These are phyloP conservation scores for Nymphalis urticae DNA, from an alignment of 2,888 invertebrate species.

Conservation along the genomic window DNA sequence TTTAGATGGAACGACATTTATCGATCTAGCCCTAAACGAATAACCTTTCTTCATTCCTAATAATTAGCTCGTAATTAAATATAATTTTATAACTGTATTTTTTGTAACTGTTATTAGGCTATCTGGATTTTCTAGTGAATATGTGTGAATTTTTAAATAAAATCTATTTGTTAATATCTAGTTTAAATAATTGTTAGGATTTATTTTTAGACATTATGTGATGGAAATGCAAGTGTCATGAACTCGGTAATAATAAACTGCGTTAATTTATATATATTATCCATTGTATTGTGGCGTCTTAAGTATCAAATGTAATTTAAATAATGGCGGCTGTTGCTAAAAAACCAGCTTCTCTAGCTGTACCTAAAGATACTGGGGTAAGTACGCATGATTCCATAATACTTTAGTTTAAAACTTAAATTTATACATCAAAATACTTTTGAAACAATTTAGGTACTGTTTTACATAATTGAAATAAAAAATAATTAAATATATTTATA, in stretches of 20 bases:
- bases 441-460: neutral
- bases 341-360: slow-evolving; percentile 51
- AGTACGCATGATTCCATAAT: slow-evolving; percentile 48
- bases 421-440: slow-evolving; percentile 31
- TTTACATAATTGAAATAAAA: too few relatives aligned
- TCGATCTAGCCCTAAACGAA: slow-evolving; percentile 68
- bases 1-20: slow-evolving; percentile 76
- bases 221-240: slow-evolving; percentile 53
- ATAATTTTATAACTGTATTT: too few relatives aligned
- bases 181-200: neutral
- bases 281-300: slow-evolving; percentile 65
- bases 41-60: slow-evolving; percentile 21
- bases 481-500: too few relatives aligned
- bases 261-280: slow-evolving; percentile 39
- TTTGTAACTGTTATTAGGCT: too few relatives aligned
- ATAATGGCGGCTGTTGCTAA: slow-evolving; percentile 71
- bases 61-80: neutral
- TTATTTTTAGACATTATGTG: slow-evolving; percentile 20
- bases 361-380: slow-evolving; percentile 60
- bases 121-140: slow-evolving; percentile 26
- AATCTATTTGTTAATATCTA: neutral
- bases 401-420: neutral
- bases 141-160: slow-evolving; percentile 40
- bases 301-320: slow-evolving; percentile 56
- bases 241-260: slow-evolving; percentile 45